Evolutionary conservation across 2,888 invertebrate genomes (phyloP).

Genomic region (Caradrina clavipalpis): DNA sequence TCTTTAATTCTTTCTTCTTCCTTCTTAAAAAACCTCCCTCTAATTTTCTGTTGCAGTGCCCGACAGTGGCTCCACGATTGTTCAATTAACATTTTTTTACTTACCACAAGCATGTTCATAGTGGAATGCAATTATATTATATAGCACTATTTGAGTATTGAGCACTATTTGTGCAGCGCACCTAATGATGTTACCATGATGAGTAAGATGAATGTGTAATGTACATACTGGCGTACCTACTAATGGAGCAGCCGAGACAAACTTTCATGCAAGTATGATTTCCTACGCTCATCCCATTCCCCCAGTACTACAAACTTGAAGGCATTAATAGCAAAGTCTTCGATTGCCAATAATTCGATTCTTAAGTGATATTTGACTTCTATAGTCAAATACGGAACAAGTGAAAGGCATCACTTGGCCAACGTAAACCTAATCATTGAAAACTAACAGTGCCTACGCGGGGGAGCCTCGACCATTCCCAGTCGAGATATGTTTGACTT

Average conservation of each 20-base stretch:
- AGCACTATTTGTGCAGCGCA: not conserved
- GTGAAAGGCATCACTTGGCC: slow-evolving; percentile 72
- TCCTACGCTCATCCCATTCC: not conserved
- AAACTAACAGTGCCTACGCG: slow-evolving; percentile 75
- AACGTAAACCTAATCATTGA: slow-evolving; percentile 82
- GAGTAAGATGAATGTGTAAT: not conserved
- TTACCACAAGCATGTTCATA: too few species aligned
- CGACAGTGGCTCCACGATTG: too few species aligned
- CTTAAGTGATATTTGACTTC: slow-evolving; percentile 70
- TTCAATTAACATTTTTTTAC: too few species aligned
- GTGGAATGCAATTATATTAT: too few species aligned
- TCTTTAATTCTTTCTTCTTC: too few species aligned
- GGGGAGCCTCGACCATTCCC: slow-evolving; percentile 55
- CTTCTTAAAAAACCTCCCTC: too few species aligned
- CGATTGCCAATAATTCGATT: slow-evolving; percentile 60
- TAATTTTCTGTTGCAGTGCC: too few species aligned
- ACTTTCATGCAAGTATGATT: not conserved
- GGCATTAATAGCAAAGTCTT: slow-evolving; percentile 52
- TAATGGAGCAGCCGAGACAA: slow-evolving; percentile 10
- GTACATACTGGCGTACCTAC: not conserved
- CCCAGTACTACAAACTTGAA: slow-evolving; percentile 1
- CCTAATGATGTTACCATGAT: not conserved
- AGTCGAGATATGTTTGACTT: slow-evolving; percentile 65
- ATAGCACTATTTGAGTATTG: too few species aligned
- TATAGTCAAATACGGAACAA: slow-evolving; percentile 73